phyloP scores from a whole-genome alignment of 1,140 invertebrate species.

The Meloidogyne chitwoodi region DNA sequence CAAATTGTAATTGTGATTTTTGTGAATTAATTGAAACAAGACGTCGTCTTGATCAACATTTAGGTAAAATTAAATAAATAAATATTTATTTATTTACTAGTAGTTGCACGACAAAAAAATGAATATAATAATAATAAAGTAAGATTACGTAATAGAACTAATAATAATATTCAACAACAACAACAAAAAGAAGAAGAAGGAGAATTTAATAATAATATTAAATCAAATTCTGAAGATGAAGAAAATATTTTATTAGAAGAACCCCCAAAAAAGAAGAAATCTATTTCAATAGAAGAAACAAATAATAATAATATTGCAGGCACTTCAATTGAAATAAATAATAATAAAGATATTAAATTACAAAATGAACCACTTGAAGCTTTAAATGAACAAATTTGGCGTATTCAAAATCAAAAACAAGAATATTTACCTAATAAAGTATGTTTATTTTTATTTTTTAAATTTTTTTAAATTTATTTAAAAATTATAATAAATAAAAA shows the following conservation, averaged over 20 bases:
- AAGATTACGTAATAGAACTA: not conserved
- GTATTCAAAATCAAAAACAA: not conserved
- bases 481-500: too few relatives aligned
- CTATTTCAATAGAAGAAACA: not conserved
- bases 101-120: not conserved
- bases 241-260: not conserved
- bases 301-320: not conserved
- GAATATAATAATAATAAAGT: constrained; percentile 8
- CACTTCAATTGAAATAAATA: not conserved
- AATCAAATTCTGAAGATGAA: not conserved
- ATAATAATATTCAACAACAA: too few relatives aligned
- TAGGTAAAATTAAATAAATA: constrained; percentile 10
- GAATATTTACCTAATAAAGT: too few relatives aligned
- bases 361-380: not conserved
- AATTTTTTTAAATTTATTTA: too few relatives aligned
- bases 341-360: not conserved
- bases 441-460: too few relatives aligned
- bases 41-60: constrained; percentile 48
- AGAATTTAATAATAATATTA: not conserved
- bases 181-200: not conserved
- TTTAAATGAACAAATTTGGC: not conserved
- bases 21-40: constrained; percentile 55
- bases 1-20: constrained; percentile 46
- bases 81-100: not conserved
- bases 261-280: constrained; percentile 13